These are phyloP conservation scores for Linnaemya vulpina DNA, from an alignment of 2,888 invertebrate genomes.

Conservation along the genomic window DNA sequence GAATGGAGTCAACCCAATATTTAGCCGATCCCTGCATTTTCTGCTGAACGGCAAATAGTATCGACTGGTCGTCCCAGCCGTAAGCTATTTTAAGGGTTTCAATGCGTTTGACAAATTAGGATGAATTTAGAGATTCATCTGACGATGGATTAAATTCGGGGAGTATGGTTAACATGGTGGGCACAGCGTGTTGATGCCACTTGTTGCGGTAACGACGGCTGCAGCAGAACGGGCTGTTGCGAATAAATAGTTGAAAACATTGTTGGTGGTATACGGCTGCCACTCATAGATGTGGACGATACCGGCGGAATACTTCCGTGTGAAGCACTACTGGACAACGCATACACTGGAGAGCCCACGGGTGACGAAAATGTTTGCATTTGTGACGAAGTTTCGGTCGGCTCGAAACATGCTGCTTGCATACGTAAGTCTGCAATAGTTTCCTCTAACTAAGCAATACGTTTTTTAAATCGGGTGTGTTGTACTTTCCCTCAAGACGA, in stretches of 20 bases:
- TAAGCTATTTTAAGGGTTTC: conserved; percentile 56
- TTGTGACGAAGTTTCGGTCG: neutral
- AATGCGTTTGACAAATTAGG: conserved; percentile 29
- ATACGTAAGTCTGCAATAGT: neutral
- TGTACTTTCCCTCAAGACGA: conserved; percentile 6
- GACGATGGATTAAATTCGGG: conserved; percentile 54
- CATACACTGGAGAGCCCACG: neutral
- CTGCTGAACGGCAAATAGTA: conserved; percentile 63
- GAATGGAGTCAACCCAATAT: conserved; percentile 55
- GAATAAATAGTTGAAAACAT: neutral
- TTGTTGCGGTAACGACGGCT: conserved; percentile 3
- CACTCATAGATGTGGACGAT: neutral
- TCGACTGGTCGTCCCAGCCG: conserved; percentile 51
- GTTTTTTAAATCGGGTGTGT: neutral
- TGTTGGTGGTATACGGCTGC: neutral
- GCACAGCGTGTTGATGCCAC: too few species aligned
- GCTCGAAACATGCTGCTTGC: too few species aligned
- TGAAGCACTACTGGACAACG: neutral
- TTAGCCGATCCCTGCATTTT: conserved; percentile 57
- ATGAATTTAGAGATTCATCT: conserved; percentile 48
- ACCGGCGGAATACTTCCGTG: too few species aligned
- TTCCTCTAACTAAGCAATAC: conserved; percentile 19
- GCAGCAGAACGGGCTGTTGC: neutral
- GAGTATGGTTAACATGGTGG: conserved; percentile 20
- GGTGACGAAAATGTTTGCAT: neutral